Base-by-base conservation (phyloP, 1,140 invertebrate genomes). In the Drosophila carrolli region DNA sequence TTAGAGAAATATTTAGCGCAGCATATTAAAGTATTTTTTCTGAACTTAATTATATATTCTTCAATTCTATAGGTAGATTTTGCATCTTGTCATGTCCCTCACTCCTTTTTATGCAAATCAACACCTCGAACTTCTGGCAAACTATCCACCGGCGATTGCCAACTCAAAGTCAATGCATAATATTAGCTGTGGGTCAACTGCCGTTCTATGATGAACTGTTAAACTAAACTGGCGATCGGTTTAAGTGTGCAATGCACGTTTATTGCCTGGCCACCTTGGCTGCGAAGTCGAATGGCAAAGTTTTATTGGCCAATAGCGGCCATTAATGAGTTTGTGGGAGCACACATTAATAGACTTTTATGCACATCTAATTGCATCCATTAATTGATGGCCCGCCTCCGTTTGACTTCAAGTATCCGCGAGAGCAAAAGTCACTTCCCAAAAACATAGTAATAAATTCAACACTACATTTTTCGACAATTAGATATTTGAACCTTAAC, bases 271-370 rank as follows among this genome's bases (percentile, higher is more conserved):
- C 60, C 48, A 50, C 19, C 67, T 75, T 68, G 35, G 44, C 54
- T 55, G 62, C 11, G 8, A 76, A 68, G 56, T 63, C 63, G 40
- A 82, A 76, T 72, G 78, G 70, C 51, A 51, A 75, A 77, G 71
- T 86, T 83, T 88, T 75, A 76, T 82, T 79, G 75, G 66, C 63
- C 67, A 66, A 77, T 85, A 65, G 68, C 14, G 27, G 54, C 16
- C 63, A 56, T 75, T 76, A 76, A 88, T 78, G 65, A 70, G 59
- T 59, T 76, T 67, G 71, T 63, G 70, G 46, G 38, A 50, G 44
- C 44, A 41, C 37, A 56, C 53, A 70, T 70, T 57, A 57, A 70
- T 70, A 57, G 53, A 37, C 35, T 60, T 76, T 75, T 75, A 76
- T 76, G 74, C 60, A 57, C 62, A 76, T 55, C 27, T 60, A 76